Conservation (phyloP, 2,888 invertebrate species). For the Megaustenia siamemsis region DNA sequence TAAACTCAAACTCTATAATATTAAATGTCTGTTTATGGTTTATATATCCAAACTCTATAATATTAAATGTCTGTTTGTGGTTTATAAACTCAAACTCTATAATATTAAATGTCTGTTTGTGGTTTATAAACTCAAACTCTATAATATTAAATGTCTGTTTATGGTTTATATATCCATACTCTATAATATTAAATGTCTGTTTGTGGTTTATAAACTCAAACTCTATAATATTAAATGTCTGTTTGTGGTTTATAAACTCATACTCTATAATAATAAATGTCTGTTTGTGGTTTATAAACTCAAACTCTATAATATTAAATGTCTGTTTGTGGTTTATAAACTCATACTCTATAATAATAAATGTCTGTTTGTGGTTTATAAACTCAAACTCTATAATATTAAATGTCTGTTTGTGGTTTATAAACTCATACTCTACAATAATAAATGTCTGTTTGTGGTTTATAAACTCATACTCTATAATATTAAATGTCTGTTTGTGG, state of each 20-base stretch:
- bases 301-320: constrained; percentile 63
- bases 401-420: background rate
- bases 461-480: constrained; percentile 68
- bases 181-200: background rate
- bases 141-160: background rate
- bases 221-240: background rate
- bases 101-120: too few species aligned
- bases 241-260: background rate
- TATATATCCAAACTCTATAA: too few species aligned
- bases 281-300: constrained; percentile 48
- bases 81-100: too few species aligned
- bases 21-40: too few species aligned
- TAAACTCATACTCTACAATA: constrained; percentile 68
- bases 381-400: background rate
- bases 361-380: too few species aligned
- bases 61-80: too few species aligned
- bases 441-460: background rate
- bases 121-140: background rate
- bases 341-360: constrained; percentile 74
- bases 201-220: background rate
- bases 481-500: too few species aligned
- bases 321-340: background rate
- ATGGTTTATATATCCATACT: background rate
- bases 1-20: too few species aligned
- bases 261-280: background rate